phyloP scores from a whole-genome alignment of 30 jellyfish, hydroid and myxozoan genomes.

The Morbakka virulenta region DNA sequence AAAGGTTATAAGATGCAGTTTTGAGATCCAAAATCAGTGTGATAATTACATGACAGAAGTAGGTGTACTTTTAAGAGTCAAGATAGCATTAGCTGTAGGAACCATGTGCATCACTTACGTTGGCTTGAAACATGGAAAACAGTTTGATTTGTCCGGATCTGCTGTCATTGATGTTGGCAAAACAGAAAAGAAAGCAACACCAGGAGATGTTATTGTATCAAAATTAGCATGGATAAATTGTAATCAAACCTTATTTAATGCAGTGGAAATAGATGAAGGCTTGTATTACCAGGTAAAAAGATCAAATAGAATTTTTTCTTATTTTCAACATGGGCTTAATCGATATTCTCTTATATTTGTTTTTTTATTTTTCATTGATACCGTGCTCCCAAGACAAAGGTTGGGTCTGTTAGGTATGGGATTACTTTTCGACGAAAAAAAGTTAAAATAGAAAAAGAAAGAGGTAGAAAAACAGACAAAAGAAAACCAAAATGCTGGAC shows the following conservation, averaged over 20 bases:
- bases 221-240: constrained; percentile 88
- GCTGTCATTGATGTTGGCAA: constrained; percentile 93
- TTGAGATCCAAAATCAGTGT: constrained; percentile 74
- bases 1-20: constrained; percentile 75
- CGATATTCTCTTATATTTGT: too few relatives aligned
- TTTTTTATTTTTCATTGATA: too few relatives aligned
- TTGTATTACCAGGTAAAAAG: constrained; percentile 37
- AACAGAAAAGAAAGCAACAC: constrained; percentile 91
- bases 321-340: too few relatives aligned
- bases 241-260: constrained; percentile 68
- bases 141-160: constrained; percentile 81
- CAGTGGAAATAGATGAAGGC: constrained; percentile 43
- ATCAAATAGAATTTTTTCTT: too few relatives aligned
- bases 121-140: constrained; percentile 70
- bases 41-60: constrained; percentile 86
- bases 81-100: constrained; percentile 92
- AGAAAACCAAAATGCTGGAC: too few relatives aligned
- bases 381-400: too few relatives aligned
- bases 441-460: too few relatives aligned
- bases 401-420: too few relatives aligned
- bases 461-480: too few relatives aligned
- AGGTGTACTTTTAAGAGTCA: constrained; percentile 79
- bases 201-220: constrained; percentile 80
- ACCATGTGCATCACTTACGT: constrained; percentile 85
- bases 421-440: too few relatives aligned